phyloP scores from a whole-genome alignment of 2,888 invertebrate species.

The Chrysodeixis includens region DNA sequence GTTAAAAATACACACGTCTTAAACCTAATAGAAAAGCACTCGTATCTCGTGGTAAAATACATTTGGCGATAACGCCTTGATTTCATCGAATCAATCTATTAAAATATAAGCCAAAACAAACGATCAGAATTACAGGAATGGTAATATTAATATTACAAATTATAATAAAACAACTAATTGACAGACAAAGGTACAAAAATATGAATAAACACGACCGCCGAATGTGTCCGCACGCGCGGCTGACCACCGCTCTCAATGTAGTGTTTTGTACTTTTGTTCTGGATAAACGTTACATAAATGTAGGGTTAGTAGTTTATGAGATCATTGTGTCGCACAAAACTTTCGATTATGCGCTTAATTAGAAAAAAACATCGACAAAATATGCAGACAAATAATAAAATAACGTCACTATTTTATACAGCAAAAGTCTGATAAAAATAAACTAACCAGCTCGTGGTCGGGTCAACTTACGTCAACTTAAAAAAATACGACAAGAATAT shows the following conservation, averaged over 20 bases:
- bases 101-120: slow-evolving; percentile 78
- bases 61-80: slow-evolving; percentile 63
- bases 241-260: slow-evolving; percentile 63
- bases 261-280: slow-evolving; percentile 87
- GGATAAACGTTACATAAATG: slow-evolving; percentile 74
- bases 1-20: slow-evolving; percentile 89
- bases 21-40: slow-evolving; percentile 89
- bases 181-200: slow-evolving; percentile 87
- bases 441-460: slow-evolving; percentile 73
- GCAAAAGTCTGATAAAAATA: slow-evolving; percentile 73
- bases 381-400: slow-evolving; percentile 83
- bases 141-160: slow-evolving; percentile 75
- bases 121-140: slow-evolving; percentile 81
- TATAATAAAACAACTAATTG: slow-evolving; percentile 81
- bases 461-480: slow-evolving; percentile 70
- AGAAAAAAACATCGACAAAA: slow-evolving; percentile 84
- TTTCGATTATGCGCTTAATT: slow-evolving; percentile 83
- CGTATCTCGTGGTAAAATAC: slow-evolving; percentile 78
- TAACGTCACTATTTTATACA: slow-evolving; percentile 81
- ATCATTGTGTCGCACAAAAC: slow-evolving; percentile 85
- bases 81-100: slow-evolving; percentile 65
- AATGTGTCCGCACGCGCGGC: slow-evolving; percentile 60
- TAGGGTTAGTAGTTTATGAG: slow-evolving; percentile 88
- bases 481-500: slow-evolving; percentile 83
- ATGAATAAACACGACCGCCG: slow-evolving; percentile 78